Percentiles rank a stretch among this genome's conserved stretches.
phyloP scores from a whole-genome alignment of 2,888 invertebrate species.

The Agrotis puta region DNA sequence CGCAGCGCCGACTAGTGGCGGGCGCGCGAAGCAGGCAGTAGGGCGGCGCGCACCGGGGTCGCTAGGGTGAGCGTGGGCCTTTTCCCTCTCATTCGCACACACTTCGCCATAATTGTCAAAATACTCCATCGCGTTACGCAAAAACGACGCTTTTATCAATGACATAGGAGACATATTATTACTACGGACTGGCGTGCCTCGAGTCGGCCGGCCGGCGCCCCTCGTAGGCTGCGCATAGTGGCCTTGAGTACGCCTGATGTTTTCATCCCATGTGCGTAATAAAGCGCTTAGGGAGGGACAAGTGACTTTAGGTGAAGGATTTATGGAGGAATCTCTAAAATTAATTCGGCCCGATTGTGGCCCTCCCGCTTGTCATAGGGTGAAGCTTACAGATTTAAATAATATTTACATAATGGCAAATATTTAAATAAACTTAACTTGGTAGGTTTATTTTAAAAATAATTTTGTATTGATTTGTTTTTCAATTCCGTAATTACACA shows the following conservation, averaged over 20 bases:
- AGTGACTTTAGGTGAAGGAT: slow-evolving; percentile 88
- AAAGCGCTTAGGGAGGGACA: slow-evolving; percentile 88
- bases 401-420: slow-evolving; percentile 73
- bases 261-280: slow-evolving; percentile 90
- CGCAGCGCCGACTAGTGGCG: slow-evolving; percentile 89
- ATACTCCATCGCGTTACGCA: slow-evolving; percentile 81
- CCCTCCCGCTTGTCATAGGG: slow-evolving; percentile 73
- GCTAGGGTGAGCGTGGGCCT: slow-evolving; percentile 71
- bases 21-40: slow-evolving; percentile 75
- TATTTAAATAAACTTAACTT: slow-evolving; percentile 7
- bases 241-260: slow-evolving; percentile 89
- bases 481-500: neutral
- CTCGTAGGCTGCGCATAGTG: slow-evolving; percentile 79
- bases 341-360: slow-evolving; percentile 86
- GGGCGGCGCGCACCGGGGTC: slow-evolving; percentile 80
- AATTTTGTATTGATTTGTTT: neutral
- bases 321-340: slow-evolving; percentile 87
- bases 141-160: slow-evolving; percentile 89
- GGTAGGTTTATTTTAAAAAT: slow-evolving; percentile 7
- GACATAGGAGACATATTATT: slow-evolving; percentile 86
- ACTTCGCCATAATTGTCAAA: slow-evolving; percentile 79
- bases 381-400: slow-evolving; percentile 66
- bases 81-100: slow-evolving; percentile 82
- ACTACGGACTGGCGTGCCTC: slow-evolving; percentile 66
- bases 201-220: slow-evolving; percentile 62